phyloP scores from a whole-genome alignment of 2,113 vertebrate genomes.

The Synodontis membranacea region DNA sequence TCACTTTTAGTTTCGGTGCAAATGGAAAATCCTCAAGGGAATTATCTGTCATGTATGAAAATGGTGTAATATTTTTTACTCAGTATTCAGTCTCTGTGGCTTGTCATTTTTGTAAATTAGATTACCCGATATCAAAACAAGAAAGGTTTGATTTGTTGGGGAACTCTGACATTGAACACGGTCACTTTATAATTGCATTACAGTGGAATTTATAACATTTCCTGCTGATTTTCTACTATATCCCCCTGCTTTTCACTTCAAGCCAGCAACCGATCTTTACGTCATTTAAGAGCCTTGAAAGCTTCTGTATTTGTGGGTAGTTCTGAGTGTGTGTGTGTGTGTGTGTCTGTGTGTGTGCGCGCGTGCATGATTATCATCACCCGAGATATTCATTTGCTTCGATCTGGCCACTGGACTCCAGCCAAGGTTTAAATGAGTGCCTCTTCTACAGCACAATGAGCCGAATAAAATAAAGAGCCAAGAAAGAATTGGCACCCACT shows the following conservation, averaged over 20 bases:
- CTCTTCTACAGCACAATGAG: conserved; percentile 45
- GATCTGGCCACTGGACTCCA: conserved; percentile 31
- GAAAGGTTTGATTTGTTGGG: conserved; percentile 8
- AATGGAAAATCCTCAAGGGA: conserved; percentile 23
- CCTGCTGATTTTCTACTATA: conserved; percentile 5
- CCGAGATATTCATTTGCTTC: conserved; percentile 48
- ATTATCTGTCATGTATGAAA: conserved; percentile 22
- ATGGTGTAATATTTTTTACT: not conserved
- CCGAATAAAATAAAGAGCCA: conserved; percentile 45
- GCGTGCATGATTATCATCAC: conserved; percentile 37
- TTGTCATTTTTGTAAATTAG: conserved; percentile 25
- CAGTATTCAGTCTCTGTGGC: not conserved
- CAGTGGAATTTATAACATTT: conserved; percentile 1
- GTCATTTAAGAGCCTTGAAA: conserved; percentile 40
- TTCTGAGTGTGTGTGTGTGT: not conserved
- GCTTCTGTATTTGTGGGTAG: not conserved
- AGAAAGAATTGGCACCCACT: conserved; percentile 12
- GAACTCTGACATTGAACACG: conserved; percentile 7
- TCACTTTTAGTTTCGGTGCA: conserved; percentile 47
- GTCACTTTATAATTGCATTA: conserved; percentile 7
- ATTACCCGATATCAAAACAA: not conserved
- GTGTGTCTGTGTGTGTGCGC: not conserved
- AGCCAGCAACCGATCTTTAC: conserved; percentile 13
- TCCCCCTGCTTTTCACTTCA: conserved; percentile 14
- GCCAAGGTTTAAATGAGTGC: conserved; percentile 37